These are phyloP conservation scores for Dromiciops gliroides DNA, from an alignment of 2,113 vertebrate species.

Conservation along the genomic window DNA sequence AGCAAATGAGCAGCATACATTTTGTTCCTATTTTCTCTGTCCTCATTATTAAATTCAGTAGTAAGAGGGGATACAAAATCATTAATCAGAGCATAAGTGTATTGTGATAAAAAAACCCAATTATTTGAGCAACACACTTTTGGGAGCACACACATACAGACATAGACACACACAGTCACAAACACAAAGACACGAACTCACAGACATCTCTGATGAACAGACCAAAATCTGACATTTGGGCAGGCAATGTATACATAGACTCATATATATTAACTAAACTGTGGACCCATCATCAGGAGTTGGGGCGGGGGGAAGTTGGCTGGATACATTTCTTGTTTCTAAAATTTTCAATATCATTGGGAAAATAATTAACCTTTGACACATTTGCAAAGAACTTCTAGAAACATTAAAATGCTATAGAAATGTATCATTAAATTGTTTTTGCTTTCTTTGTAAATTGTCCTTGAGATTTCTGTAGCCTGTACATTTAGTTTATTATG, in stretches of 20 bases:
- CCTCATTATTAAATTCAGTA: neutral
- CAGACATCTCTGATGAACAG: neutral
- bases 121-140: neutral
- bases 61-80: neutral
- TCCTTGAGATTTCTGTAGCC: neutral
- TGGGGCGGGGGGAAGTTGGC: neutral
- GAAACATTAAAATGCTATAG: neutral
- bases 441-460: neutral
- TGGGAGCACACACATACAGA: neutral
- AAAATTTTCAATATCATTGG: neutral
- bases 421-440: neutral
- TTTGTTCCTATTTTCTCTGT: conserved; percentile 23
- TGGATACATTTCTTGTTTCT: neutral
- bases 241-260: neutral
- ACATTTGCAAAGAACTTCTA: neutral
- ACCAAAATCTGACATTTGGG: neutral
- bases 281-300: neutral
- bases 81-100: conserved; percentile 17
- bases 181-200: neutral
- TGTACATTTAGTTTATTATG: neutral
- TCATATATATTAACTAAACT: neutral
- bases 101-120: neutral
- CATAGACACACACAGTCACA: neutral
- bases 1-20: conserved; percentile 28
- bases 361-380: neutral